Evolutionary conservation across 1,140 invertebrate species (phyloP).

Genomic region (Microplitis mediator): DNA sequence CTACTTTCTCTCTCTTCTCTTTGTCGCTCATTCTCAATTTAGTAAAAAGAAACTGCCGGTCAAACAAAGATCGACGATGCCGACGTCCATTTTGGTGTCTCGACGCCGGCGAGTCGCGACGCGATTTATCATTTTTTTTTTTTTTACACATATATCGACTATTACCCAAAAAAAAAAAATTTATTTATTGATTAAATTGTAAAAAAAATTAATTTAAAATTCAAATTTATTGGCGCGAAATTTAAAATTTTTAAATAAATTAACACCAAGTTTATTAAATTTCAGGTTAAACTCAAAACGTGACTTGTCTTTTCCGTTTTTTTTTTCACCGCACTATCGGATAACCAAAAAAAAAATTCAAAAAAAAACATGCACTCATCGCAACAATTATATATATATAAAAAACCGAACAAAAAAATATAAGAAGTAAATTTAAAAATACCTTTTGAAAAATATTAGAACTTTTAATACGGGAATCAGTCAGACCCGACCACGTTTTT

Average conservation of each 20-base stretch:
- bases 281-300: neutral
- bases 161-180: neutral
- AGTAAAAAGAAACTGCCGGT: neutral
- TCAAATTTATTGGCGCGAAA: neutral
- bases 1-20: neutral
- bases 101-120: neutral
- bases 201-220: neutral
- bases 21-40: neutral
- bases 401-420: too few species aligned
- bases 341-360: neutral
- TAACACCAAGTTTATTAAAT: neutral
- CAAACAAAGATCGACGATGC: constrained; percentile 2
- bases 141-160: too few species aligned
- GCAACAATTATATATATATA: neutral
- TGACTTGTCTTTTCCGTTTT: neutral
- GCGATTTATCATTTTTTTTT: neutral
- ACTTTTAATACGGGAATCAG: too few species aligned
- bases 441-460: too few species aligned
- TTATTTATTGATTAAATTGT: neutral
- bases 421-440: too few species aligned
- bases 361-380: too few species aligned
- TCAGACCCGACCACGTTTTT: too few species aligned
- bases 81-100: constrained; percentile 3
- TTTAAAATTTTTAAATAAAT: too few species aligned
- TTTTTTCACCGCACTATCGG: constrained; percentile 1